Evolutionary conservation across 2,113 vertebrate genomes (phyloP).

Genomic region (Myotis brandtii): DNA sequence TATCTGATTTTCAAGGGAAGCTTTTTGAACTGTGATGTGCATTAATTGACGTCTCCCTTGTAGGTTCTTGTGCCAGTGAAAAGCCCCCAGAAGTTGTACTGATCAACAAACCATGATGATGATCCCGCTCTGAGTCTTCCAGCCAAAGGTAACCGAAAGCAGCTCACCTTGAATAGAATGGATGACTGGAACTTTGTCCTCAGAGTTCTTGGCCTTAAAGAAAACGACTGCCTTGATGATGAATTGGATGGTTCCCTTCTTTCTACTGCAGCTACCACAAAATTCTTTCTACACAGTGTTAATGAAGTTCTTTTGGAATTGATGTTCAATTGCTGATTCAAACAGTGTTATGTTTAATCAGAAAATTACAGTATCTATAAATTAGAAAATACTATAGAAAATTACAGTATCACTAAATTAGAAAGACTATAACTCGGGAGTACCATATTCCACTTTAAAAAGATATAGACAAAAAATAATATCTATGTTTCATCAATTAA

Average conservation of each 20-base stretch:
- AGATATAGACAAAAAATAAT: background rate
- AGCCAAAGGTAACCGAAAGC: background rate
- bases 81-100: slow-evolving; percentile 42
- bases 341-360: background rate
- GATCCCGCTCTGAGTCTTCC: background rate
- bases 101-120: background rate
- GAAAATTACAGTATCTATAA: slow-evolving; percentile 25
- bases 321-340: background rate
- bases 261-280: background rate
- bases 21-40: slow-evolving; percentile 50
- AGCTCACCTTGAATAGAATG: background rate
- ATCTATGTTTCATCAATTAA: background rate
- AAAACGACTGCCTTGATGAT: background rate
- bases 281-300: background rate
- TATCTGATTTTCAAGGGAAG: slow-evolving; percentile 63
- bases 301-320: background rate
- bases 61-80: slow-evolving; percentile 34
- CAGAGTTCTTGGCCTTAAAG: background rate
- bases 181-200: background rate
- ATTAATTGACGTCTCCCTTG: slow-evolving; percentile 26
- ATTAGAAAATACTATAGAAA: slow-evolving; percentile 24
- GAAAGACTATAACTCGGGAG: background rate
- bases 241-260: background rate
- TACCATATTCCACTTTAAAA: background rate
- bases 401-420: background rate